Evolutionary conservation across 2,113 vertebrate genomes (phyloP), one percentile per base, ranked within the genome.

Genomic region (Seriola rivoliana): DNA sequence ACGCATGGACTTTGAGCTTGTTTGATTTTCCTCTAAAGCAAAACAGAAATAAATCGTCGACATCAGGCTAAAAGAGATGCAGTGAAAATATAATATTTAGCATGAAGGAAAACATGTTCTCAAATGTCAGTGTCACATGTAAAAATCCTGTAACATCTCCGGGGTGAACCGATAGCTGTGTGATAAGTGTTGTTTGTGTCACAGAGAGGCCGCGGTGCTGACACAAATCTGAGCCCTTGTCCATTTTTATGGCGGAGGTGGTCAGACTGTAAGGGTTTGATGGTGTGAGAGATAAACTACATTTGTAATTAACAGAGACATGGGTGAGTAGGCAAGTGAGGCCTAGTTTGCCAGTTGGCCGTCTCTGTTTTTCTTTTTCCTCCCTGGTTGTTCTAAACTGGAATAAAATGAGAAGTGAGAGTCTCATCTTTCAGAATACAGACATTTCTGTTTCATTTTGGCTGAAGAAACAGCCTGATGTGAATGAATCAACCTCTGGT

Each of bases 251-350:
- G 59, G 38, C 38, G 73, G 66, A 85, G 58, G 60, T 42, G 34
- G 78, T 52, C 59, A 64, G 62, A 74, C 44, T 73, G 13, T 68
- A 60, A 85, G 58, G 38, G 50, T 60, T 29, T 7, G 55, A 25
- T 14, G 71, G 73, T 79, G 78, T 81, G 82, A 83, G 73, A 82
- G 70, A 87, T 79, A 81, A 88, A 84, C 84, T 57, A 32, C 48
- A 38, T 71, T 46, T 69, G 82, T 88, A 85, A 92, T 90, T 88
- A 89, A 85, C 78, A 86, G 60, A 55, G 84, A 71, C 81, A 69
- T 82, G 87, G 88, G 82, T 93, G 85, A 91, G 74, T 68, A 44
- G 67, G 63, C 76, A 85, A 70, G 69, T 4, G 8, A 82, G 71
- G 57, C 44, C 68, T 73, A 9, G 14, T 63, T 57, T 64, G 79